These are phyloP conservation scores for Dipodomys stephensi DNA, from an alignment of 2,113 vertebrate genomes.

Conservation along the genomic window DNA sequence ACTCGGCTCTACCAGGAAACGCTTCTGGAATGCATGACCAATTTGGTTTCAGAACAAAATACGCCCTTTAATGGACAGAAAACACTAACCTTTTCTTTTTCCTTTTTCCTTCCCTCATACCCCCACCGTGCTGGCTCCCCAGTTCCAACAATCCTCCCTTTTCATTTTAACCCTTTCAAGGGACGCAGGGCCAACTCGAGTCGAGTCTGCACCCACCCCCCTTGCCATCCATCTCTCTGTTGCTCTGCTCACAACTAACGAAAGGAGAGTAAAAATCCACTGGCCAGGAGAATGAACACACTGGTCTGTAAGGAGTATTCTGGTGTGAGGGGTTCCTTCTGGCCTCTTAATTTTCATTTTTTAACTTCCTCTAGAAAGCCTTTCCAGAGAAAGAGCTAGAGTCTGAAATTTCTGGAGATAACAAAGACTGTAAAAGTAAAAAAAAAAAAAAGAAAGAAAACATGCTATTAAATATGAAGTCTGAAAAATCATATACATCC, in stretches of 20 bases:
- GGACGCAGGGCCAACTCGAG: slow-evolving; percentile 71
- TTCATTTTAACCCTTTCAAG: slow-evolving; percentile 85
- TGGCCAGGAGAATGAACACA: background rate
- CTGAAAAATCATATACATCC: background rate
- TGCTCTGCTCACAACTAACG: background rate
- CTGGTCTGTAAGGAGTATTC: background rate
- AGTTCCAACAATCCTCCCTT: slow-evolving; percentile 68
- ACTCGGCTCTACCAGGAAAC: slow-evolving; percentile 88
- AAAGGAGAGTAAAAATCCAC: background rate
- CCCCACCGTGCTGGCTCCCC: slow-evolving; percentile 48
- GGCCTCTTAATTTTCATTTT: background rate
- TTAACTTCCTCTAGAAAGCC: background rate
- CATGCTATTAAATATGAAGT: slow-evolving; percentile 14
- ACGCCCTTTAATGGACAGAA: slow-evolving; percentile 90
- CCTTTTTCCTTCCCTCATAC: slow-evolving; percentile 55
- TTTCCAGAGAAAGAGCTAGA: background rate
- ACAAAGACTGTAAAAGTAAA: background rate
- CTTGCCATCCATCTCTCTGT: slow-evolving; percentile 25
- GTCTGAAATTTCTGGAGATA: background rate
- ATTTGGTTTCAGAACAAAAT: slow-evolving; percentile 89
- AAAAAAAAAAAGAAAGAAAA: background rate
- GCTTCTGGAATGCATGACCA: slow-evolving; percentile 91
- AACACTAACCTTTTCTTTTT: slow-evolving; percentile 91
- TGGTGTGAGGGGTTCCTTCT: background rate
- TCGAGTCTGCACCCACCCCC: background rate